Base-by-base conservation (phyloP, 2,797 vertebrate genomes). In the Ctenopoma kingsleyae region DNA sequence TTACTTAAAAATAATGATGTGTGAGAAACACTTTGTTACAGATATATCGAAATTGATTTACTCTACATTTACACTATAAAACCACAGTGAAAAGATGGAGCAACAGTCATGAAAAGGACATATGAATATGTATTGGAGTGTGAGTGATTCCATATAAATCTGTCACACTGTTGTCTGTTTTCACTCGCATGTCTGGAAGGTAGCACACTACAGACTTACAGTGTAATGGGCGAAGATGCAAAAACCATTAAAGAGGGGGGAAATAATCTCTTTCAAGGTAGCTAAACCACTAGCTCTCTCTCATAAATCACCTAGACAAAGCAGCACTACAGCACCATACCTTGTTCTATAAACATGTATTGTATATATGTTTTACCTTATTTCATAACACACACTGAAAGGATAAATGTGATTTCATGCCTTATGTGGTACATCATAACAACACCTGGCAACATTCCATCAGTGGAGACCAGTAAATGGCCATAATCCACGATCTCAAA, bases 251-350 rank as follows among this genome's bases (percentile, higher is more conserved):
- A 58, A 63, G 43, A 71, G 43, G 43, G 8, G 7, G 32, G 61
- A 32, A 59, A 57, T 67, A 71, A 52, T 76, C 63, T 74, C 74
- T 78, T 73, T 79, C 47, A 80, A 66, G n/a, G 53, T 52, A 51
- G 71, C 63, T 61, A 62, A 80, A 54, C 61, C 51, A 74, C 7
- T 35, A 38, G 63, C 69, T 54, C 7, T 38, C 58, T 36, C 30
- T 78, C 66, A 80, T 85, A 87, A 85, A 83, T 87, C 76, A 86
- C 66, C 43, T 8, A 17, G 36, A 76, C 62, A 83, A 73, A 84
- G 71, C 71, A 76, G 65, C 55, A 41, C 47, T 5, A 25, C 41
- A 47, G 32, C 1, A 8, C 53, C 50, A 65, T 54, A 50, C 59
- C 1, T 50, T 12, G 3, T 63, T 66, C 63, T n/a, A 72, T 64